Base-by-base conservation (phyloP, 2,113 vertebrate species). In the Caretta caretta region DNA sequence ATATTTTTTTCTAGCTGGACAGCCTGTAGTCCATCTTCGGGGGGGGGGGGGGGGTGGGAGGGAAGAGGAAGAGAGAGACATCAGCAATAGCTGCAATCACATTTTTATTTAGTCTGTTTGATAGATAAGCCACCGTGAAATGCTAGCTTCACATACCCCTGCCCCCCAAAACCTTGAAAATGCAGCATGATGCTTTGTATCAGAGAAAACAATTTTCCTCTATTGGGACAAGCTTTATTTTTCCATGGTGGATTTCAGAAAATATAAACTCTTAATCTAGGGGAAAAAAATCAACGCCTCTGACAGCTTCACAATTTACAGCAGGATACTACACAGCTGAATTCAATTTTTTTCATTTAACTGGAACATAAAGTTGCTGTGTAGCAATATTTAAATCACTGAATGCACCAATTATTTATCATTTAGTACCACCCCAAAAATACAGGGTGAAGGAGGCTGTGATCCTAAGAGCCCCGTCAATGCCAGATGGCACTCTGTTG, bases 301-400 rank as follows among this genome's bases (percentile, higher is more conserved):
- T 96, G 95, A 94, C 92, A 97, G 90, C 57, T 92, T 96, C 95
- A 96, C 54, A 89, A 93, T 84, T 92, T 79, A 93, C 78, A 42
- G 84, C 93, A 95, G 16, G 65, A 88, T 80, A 93, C 49, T 54
- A 19, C 25, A 69, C 10, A 86, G n/a, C 31, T 90, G 92, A 93
- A 95, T 85, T 92, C 91, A 88, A 93, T 42, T 90, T 95, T 94
- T 95, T 92, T 94, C 93, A 92, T 93, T 96, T 97, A 93, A 94
- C 90, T 92, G 82, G 53, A 93, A 96, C 89, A 91, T 90, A 95
- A 91, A 96, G 84, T 88, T 90, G 80, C 65, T 84, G 1, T 90
- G 62, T 94, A 90, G 51, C 91, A 90, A n/a, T 51, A 92, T 92
- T 96, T 86, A 94, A 97, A 94, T 92, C 88, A 95, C 83, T 80